A percentile compares a stretch with the other conserved stretches of the same genome.
These are phyloP conservation scores for Pampus argenteus DNA, from an alignment of 2,797 vertebrate genomes.

Conservation along the genomic window DNA sequence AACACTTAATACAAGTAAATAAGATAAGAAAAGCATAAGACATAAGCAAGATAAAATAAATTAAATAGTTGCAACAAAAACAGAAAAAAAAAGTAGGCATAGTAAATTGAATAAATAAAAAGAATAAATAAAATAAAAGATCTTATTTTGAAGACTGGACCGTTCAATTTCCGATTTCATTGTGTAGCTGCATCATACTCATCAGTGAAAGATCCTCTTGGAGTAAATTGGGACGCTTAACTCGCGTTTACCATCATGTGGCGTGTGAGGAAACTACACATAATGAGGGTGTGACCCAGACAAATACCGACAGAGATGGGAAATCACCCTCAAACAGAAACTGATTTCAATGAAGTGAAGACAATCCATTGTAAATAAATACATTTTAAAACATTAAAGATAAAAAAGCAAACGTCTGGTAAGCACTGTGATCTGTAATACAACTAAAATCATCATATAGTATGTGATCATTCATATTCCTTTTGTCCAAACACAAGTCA, in stretches of 20 bases:
- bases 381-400: not conserved
- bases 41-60: too few relatives aligned
- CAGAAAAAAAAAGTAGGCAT: too few relatives aligned
- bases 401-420: not conserved
- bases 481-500: conserved; percentile 1
- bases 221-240: conserved; percentile 13
- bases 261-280: conserved; percentile 33
- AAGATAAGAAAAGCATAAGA: too few relatives aligned
- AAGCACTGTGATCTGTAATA: not conserved
- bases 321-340: not conserved
- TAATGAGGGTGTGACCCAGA: conserved; percentile 3
- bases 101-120: too few relatives aligned
- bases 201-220: conserved; percentile 25
- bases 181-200: not conserved
- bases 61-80: too few relatives aligned
- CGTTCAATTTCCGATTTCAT: conserved; percentile 33
- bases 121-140: not conserved
- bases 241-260: conserved; percentile 54
- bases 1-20: too few relatives aligned
- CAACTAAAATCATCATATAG: not conserved
- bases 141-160: conserved; percentile 56
- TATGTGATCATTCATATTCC: not conserved
- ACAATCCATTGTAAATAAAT: not conserved
- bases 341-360: not conserved
- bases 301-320: not conserved